Percentiles rank a stretch among this genome's conserved stretches.
These are phyloP conservation scores for Actias luna DNA, from an alignment of 2,888 invertebrate species.

Conservation along the genomic window DNA sequence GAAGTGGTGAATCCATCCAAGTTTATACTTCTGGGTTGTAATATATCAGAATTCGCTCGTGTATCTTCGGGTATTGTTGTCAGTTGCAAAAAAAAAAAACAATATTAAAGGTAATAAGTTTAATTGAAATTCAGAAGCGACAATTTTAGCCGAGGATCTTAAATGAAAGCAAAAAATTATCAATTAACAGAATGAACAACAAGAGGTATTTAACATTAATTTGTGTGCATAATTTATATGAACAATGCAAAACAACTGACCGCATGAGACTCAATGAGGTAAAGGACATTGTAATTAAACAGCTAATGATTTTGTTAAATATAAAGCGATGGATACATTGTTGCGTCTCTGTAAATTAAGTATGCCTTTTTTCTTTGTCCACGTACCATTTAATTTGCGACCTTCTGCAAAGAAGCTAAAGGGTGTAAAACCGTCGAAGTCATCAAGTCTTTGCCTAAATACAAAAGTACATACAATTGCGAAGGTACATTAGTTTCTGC, in stretches of 20 bases:
- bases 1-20: too few relatives aligned
- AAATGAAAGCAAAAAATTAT: slow-evolving; percentile 8
- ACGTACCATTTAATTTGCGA: background rate
- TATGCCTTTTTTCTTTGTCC: background rate
- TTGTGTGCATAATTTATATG: slow-evolving; percentile 23
- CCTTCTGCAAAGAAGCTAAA: too few relatives aligned
- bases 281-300: slow-evolving; percentile 29
- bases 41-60: too few relatives aligned
- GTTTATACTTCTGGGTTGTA: too few relatives aligned
- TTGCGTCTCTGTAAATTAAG: too few relatives aligned
- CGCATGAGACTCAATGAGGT: slow-evolving; percentile 26
- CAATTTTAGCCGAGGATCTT: background rate
- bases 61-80: too few relatives aligned
- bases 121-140: background rate
- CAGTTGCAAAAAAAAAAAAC: background rate
- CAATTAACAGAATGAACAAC: slow-evolving; percentile 5
- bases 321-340: background rate
- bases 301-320: slow-evolving; percentile 19
- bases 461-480: background rate
- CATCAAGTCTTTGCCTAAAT: background rate
- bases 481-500: background rate
- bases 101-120: background rate
- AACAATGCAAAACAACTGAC: slow-evolving; percentile 25
- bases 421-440: background rate
- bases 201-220: slow-evolving; percentile 14